Evolutionary conservation across 2,113 vertebrate genomes (phyloP).

Genomic region (Psittacula cyanocephala): DNA sequence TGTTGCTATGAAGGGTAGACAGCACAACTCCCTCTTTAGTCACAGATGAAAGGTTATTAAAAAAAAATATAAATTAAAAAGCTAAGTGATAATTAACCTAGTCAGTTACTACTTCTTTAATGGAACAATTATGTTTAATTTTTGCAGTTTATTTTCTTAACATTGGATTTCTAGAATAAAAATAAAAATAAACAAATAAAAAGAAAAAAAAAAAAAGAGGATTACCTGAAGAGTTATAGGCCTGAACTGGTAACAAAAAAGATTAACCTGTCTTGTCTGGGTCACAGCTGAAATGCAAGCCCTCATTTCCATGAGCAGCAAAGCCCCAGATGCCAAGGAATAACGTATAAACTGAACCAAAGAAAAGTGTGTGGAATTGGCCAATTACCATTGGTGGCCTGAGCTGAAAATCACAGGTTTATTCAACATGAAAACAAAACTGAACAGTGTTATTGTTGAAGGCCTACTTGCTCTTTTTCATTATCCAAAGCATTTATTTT

Average conservation of each 20-base stretch:
- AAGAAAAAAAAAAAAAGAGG: neutral
- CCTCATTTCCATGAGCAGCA: constrained; percentile 88
- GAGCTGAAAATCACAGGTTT: constrained; percentile 72
- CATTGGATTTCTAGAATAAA: neutral
- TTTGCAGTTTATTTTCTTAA: neutral
- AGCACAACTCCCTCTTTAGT: neutral
- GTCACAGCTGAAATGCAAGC: constrained; percentile 90
- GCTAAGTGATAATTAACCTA: neutral
- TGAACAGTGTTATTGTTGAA: neutral
- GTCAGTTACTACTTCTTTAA: neutral
- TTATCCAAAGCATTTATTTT: neutral
- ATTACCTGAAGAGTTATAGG: constrained; percentile 87
- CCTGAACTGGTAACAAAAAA: constrained; percentile 91
- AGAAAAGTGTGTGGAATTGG: constrained; percentile 90
- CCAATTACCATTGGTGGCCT: constrained; percentile 86
- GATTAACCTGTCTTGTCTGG: constrained; percentile 83
- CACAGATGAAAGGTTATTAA: neutral
- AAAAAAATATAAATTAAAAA: neutral
- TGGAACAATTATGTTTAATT: neutral
- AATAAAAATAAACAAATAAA: neutral
- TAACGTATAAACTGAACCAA: constrained; percentile 85
- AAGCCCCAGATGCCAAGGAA: constrained; percentile 87
- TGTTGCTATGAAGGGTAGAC: neutral
- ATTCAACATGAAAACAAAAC: constrained; percentile 29
- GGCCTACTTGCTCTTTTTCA: neutral